Base-by-base conservation (phyloP, 2,888 invertebrate genomes). In the Anticlea derivata region DNA sequence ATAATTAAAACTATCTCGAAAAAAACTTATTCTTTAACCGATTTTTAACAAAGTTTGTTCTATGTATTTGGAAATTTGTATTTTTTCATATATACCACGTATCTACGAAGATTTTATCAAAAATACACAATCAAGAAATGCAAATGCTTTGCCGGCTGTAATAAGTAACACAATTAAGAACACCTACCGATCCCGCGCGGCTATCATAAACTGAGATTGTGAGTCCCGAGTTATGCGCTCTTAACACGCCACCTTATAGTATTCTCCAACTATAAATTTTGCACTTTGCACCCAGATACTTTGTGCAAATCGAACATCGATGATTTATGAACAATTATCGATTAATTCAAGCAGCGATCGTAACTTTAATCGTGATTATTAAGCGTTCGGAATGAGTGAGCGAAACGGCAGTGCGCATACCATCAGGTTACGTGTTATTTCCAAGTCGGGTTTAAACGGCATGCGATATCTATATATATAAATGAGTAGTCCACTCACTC, bases 241-340 rank as follows among this genome's bases (percentile, higher is more conserved):
- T 75, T 70, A 78, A 75, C 89, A 89, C 89, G 89, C 89, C 73
- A 88, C 78, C 80, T 72, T 59, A 63, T 73, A 73, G 76, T 78
- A 80, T 80, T 83, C 83, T 70, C 66, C 60, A 65, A 63, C 80
- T 72, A 87, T 89, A 89, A 89, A 88, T 89, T 86, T 61, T 79
- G 80, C 78, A 78, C 80, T 87, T 88, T 87, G 86, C 89, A 87
- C 89, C 86, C 85, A 81, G 86, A 78, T 82, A 78, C 80, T 80
- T 84, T 86, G 86, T 83, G 84, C 84, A 79, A 85, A 84, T 86
- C 84, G 88, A 85, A 87, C 87, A 87, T 77, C 80, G 83, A 86
- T 90, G 90, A 90, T 89, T 89, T 90, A 90, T 88, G 80, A 81
- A 86, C 89, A 88, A 89, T 90, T 90, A 90, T 83, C 90, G 90